These are phyloP conservation scores for Hemicordylus capensis DNA, from an alignment of 2,113 vertebrate genomes.

Conservation along the genomic window DNA sequence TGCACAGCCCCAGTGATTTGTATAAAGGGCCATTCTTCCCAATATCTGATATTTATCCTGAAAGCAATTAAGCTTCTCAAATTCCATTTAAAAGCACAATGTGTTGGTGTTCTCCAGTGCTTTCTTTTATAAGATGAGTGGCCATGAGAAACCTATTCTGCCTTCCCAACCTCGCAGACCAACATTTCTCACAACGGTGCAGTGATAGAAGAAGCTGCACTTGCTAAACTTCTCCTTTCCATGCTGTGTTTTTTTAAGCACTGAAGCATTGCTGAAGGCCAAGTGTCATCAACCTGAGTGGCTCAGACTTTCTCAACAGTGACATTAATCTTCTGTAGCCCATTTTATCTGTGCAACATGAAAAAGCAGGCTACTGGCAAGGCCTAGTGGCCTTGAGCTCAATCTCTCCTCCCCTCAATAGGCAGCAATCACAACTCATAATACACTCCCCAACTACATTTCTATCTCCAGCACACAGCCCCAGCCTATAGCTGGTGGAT, in stretches of 20 bases:
- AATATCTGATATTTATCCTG: background rate
- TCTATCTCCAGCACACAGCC: background rate
- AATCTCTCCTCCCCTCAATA: constrained; percentile 17
- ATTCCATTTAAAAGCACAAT: background rate
- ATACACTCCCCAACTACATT: background rate
- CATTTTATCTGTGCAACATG: background rate
- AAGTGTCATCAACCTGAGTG: constrained; percentile 1
- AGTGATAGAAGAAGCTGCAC: background rate
- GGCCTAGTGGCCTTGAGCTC: background rate
- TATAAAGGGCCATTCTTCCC: background rate
- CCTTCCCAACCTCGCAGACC: background rate
- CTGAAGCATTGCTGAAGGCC: background rate
- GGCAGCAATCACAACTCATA: background rate
- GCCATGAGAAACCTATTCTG: background rate
- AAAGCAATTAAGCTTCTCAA: background rate
- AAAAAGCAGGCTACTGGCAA: background rate
- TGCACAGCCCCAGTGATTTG: background rate
- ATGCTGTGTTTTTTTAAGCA: background rate
- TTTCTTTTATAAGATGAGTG: background rate
- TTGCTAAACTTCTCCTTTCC: background rate
- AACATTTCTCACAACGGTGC: background rate
- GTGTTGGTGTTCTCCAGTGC: background rate
- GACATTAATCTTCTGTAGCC: background rate
- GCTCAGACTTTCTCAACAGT: background rate
- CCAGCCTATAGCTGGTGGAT: background rate